Evolutionary conservation across 2,797 vertebrate genomes (phyloP).

Genomic region (Nyctalus aviator): DNA sequence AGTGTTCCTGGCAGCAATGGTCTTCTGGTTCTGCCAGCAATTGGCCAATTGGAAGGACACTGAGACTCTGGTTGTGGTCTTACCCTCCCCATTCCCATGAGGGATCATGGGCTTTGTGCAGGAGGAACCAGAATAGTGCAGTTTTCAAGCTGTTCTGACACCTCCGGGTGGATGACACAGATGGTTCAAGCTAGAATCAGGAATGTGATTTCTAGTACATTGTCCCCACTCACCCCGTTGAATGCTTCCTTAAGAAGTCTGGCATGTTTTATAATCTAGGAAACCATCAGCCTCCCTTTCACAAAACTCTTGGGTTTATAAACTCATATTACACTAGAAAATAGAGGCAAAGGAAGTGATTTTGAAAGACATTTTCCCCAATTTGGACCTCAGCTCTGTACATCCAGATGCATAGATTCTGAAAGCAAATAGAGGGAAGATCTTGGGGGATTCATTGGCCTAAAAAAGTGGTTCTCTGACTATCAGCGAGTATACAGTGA

Average conservation of each 20-base stretch:
- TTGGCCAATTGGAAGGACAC: not conserved
- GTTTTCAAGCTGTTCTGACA: not conserved
- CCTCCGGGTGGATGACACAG: not conserved
- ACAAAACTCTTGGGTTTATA: constrained; percentile 8
- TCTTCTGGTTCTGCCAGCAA: not conserved
- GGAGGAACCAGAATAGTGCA: not conserved
- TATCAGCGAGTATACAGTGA: not conserved
- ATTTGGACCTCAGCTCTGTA: not conserved
- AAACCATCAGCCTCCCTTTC: constrained; percentile 8
- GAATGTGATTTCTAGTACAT: not conserved
- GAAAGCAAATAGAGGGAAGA: not conserved
- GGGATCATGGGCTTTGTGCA: not conserved
- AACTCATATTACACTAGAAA: not conserved
- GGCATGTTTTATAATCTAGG: not conserved
- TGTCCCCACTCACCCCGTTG: not conserved
- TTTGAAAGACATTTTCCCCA: constrained; percentile 13
- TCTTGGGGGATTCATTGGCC: not conserved
- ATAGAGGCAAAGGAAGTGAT: not conserved
- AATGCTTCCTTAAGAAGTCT: not conserved
- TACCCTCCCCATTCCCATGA: rapidly evolving
- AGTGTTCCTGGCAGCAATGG: not conserved
- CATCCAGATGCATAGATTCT: not conserved
- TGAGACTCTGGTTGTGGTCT: not conserved
- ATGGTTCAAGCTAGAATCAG: not conserved
- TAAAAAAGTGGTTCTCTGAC: not conserved